Base-by-base conservation (phyloP, 2,797 vertebrate genomes). In the Mormyrus hasselquistii region DNA sequence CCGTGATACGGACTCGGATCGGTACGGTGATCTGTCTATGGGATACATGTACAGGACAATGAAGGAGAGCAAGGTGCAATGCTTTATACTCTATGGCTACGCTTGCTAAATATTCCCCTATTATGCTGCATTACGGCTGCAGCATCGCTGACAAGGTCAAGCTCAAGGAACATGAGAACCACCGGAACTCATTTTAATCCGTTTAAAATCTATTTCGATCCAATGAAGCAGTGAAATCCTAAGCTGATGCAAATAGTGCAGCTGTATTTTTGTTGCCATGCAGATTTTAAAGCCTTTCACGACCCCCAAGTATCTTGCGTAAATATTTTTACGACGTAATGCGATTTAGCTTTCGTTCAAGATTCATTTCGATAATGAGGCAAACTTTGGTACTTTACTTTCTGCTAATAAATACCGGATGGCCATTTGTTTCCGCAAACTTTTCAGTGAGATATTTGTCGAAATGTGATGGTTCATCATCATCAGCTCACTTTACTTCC, bases 381-480 rank as follows among this genome's bases (percentile, higher is more conserved):
- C 76, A 44, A 82, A 82, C 38, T 82, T 82, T 22, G 76, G 76
- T 82, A 22, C 41, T 44, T 79, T 19, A 41, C 34, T 47, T 47
- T 47, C 16, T n/a, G 76, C 76, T 47, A 9, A 82, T 82, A 82
- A 82, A 44, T 82, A 47, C 4, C 8, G 76, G 41, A 2, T 0
- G 41, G 76, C 76, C 76, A 44, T 82, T 44, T 82, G 76, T 82
- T 82, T 44, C 38, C 1, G 41, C 76, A 47, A 82, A 82, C 38
- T 82, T 44, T 82, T 47, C 19, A 47, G 76, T 9, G 76, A 82
- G 76, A 47, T 44, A 82, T 82, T 82, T 82, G 76, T 82, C 3
- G 16, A 82, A 82, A 82, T 82, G 76, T 82, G 76, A 82, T 82
- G 76, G 76, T 44, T 82, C 76, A 34, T 47, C 76, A 47, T 82